Evolutionary conservation across 1,140 invertebrate genomes (phyloP).

Genomic region (Tigriopus japonicus): DNA sequence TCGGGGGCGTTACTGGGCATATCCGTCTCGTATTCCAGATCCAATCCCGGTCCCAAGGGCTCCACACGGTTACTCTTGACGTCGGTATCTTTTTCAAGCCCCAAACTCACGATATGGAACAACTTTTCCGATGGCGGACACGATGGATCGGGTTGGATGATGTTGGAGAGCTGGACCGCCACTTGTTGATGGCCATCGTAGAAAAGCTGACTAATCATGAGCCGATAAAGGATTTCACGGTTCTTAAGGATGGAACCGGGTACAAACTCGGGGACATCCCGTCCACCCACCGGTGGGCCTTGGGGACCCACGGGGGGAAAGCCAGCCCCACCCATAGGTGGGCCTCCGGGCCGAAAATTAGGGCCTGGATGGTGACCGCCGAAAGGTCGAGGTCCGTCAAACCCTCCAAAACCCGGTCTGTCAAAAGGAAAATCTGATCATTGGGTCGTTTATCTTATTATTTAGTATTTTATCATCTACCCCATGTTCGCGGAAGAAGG

Average conservation of each 20-base stretch:
- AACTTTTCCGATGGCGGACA: conserved; percentile 88
- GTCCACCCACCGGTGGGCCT: too few relatives aligned
- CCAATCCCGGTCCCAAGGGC: conserved; percentile 35
- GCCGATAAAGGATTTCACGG: conserved; percentile 12
- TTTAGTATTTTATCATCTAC: too few relatives aligned
- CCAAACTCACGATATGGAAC: conserved; percentile 62
- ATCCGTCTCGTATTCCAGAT: conserved; percentile 88
- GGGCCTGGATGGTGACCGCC: too few relatives aligned
- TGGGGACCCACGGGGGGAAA: too few relatives aligned
- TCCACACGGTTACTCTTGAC: background rate
- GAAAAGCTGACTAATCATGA: conserved; percentile 20
- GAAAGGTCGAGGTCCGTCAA: too few relatives aligned
- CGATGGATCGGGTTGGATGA: conserved; percentile 63
- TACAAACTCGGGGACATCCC: too few relatives aligned
- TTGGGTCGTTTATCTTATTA: too few relatives aligned
- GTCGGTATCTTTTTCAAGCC: conserved; percentile 57
- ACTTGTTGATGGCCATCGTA: conserved; percentile 17
- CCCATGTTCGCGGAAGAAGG: too few relatives aligned
- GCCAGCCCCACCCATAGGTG: too few relatives aligned
- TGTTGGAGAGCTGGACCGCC: conserved; percentile 5
- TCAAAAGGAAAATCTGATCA: too few relatives aligned
- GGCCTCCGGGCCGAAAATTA: too few relatives aligned
- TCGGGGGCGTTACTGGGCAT: conserved; percentile 69
- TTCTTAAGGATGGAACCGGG: conserved; percentile 1
- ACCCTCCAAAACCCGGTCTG: too few relatives aligned